Conservation (phyloP, 2,797 vertebrate species). For the Scolopax bukidnonensis region DNA sequence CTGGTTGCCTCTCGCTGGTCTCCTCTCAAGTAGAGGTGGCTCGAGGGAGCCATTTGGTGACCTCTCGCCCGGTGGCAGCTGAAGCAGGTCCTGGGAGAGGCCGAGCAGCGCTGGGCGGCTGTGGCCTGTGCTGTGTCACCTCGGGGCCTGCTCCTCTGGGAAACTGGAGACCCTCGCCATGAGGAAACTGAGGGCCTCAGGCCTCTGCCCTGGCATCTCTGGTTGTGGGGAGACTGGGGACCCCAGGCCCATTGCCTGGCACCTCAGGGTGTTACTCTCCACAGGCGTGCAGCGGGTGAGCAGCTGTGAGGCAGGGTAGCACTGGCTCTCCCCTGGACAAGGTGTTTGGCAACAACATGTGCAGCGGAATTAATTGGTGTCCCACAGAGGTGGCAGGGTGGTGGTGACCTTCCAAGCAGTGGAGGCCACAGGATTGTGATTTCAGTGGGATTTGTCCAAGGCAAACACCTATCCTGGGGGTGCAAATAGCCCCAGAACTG, state of each 20-base stretch:
- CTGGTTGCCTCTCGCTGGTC: neutral
- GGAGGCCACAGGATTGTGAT: rapidly evolving
- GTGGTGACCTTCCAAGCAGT: neutral
- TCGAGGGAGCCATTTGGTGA: rapidly evolving
- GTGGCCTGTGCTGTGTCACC: neutral
- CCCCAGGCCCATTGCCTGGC: neutral
- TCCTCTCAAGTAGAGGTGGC: rapidly evolving
- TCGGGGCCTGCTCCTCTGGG: neutral
- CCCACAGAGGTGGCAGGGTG: rapidly evolving
- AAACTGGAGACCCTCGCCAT: neutral
- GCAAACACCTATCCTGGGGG: neutral
- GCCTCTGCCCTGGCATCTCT: neutral
- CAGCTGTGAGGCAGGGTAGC: neutral
- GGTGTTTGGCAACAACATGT: rapidly evolving
- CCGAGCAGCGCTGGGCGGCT: rapidly evolving
- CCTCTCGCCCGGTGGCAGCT: rapidly evolving
- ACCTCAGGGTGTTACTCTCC: neutral
- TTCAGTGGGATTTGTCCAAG: rapidly evolving
- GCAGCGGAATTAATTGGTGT: too few relatives aligned
- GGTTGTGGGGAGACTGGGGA: neutral
- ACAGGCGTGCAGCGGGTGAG: rapidly evolving
- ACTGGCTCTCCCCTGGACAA: rapidly evolving
- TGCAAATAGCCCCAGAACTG: too few relatives aligned
- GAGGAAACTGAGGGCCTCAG: too few relatives aligned
- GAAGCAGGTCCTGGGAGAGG: too few relatives aligned